Evolutionary conservation across 2,113 vertebrate genomes (phyloP).

Genomic region (Myrmecophaga tridactyla): DNA sequence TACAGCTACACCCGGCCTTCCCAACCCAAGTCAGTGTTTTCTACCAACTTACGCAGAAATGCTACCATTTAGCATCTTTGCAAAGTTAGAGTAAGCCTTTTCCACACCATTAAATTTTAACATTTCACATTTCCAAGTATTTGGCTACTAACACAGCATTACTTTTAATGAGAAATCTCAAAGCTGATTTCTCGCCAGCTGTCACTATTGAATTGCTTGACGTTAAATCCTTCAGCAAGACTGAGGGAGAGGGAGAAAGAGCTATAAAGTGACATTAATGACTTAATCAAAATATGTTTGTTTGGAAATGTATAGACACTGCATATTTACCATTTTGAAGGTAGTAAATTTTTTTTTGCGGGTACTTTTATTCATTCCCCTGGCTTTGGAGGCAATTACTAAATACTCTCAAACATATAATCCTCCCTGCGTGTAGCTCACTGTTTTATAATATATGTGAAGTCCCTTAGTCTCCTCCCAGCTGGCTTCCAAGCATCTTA

Average conservation of each 20-base stretch:
- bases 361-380: slow-evolving; percentile 54
- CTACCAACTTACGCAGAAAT: slow-evolving; percentile 62
- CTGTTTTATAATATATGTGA: background rate
- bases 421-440: slow-evolving; percentile 18
- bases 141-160: slow-evolving; percentile 83
- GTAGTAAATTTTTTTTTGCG: slow-evolving; percentile 44
- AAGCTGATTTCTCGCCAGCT: slow-evolving; percentile 82
- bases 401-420: slow-evolving; percentile 51
- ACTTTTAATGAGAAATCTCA: slow-evolving; percentile 84
- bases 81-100: slow-evolving; percentile 77
- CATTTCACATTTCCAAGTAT: slow-evolving; percentile 81
- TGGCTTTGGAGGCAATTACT: slow-evolving; percentile 49
- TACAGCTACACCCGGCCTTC: background rate
- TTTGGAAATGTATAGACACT: slow-evolving; percentile 65
- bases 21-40: slow-evolving; percentile 57
- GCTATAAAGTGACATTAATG: slow-evolving; percentile 76
- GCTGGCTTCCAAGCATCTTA: slow-evolving; percentile 17
- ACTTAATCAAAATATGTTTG: slow-evolving; percentile 75
- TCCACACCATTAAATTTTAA: slow-evolving; percentile 81
- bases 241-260: slow-evolving; percentile 64
- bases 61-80: slow-evolving; percentile 61
- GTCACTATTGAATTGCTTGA: slow-evolving; percentile 81
- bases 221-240: slow-evolving; percentile 76
- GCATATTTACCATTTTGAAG: slow-evolving; percentile 68
- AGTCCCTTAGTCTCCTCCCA: background rate